Conservation (phyloP, 2,113 vertebrate species). For the Boleophthalmus pectinirostris region DNA sequence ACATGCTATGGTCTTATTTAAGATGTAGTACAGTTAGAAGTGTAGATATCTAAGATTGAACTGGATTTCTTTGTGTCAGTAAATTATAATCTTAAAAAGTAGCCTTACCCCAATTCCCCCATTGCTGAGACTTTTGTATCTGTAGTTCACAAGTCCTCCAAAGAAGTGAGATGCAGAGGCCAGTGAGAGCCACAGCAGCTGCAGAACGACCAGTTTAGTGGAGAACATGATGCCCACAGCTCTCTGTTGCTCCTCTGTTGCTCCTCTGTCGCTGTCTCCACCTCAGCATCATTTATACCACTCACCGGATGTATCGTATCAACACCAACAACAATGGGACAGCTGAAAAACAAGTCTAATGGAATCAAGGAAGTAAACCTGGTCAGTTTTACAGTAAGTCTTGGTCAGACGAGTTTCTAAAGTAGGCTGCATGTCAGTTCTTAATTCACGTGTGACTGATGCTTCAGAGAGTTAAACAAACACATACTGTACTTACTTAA, state of each 20-base stretch:
- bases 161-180: constrained; percentile 37
- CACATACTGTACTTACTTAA: not conserved
- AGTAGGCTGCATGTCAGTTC: not conserved
- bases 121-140: constrained; percentile 38
- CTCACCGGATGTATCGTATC: not conserved
- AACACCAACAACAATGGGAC: constrained; percentile 17
- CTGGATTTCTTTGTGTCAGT: no score
- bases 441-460: not conserved
- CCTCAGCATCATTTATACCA: constrained; percentile 36
- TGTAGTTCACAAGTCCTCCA: constrained; percentile 14
- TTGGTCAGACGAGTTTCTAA: no score
- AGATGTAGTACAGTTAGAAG: no score
- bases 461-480: no score
- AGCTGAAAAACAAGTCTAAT: constrained; percentile 36
- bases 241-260: not conserved
- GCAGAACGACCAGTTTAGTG: constrained; percentile 25
- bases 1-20: no score
- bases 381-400: not conserved
- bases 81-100: not conserved
- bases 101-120: constrained; percentile 34
- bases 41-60: no score
- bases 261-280: not conserved
- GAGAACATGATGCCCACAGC: constrained; percentile 41
- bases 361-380: not conserved
- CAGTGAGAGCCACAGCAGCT: constrained; percentile 51